Evolutionary conservation across 2,113 vertebrate genomes (phyloP).

Genomic region (Pipra filicauda): DNA sequence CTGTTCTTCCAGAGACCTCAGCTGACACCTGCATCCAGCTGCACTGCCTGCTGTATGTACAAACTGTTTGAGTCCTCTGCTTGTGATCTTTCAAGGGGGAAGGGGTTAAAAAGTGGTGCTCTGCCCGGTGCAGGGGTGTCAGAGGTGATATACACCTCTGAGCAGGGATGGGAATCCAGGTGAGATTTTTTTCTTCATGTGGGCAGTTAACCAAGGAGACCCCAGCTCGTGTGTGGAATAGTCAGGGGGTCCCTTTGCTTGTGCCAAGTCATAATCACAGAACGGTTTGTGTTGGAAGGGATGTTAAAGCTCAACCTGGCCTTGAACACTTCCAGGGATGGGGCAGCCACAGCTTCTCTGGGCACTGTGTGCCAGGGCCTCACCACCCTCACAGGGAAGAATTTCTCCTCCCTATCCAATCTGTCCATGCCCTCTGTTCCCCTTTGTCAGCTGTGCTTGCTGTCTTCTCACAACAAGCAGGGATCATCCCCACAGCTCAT

Average conservation of each 20-base stretch:
- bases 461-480: neutral
- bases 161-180: neutral
- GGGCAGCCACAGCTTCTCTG: neutral
- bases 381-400: neutral
- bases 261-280: neutral
- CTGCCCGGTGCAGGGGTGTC: neutral
- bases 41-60: fast-evolving
- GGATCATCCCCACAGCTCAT: fast-evolving
- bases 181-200: neutral
- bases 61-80: neutral
- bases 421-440: neutral
- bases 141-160: too few relatives aligned
- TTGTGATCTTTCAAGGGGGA: neutral
- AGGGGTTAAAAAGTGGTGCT: neutral
- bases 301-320: neutral
- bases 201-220: neutral
- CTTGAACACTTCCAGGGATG: neutral
- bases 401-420: neutral
- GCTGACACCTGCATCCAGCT: neutral
- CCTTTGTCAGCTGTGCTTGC: fast-evolving
- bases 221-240: fast-evolving
- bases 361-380: fast-evolving
- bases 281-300: neutral
- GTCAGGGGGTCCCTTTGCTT: neutral
- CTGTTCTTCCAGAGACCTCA: neutral